Conservation (phyloP, 2,113 vertebrate species). For the Neolamprologus sp. region DNA sequence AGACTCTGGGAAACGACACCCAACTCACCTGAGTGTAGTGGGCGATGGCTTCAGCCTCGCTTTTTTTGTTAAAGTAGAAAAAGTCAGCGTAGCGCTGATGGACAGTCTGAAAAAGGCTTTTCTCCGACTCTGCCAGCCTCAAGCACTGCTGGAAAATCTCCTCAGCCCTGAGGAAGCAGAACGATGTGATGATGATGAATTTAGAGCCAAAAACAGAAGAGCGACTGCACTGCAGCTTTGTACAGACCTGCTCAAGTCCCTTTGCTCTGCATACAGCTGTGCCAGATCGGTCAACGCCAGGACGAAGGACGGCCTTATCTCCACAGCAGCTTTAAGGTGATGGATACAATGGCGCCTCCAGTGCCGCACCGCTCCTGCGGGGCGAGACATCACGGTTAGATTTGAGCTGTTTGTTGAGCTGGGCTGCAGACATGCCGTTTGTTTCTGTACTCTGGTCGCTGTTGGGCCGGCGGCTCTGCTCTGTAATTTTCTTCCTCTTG, state of each 20-base stretch:
- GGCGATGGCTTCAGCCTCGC: background rate
- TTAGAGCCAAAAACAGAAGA: background rate
- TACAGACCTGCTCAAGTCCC: background rate
- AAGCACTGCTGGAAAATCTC: background rate
- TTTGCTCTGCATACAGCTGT: background rate
- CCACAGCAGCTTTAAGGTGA: background rate
- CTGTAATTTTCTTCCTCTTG: background rate
- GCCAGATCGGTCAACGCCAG: background rate
- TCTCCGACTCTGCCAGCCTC: background rate
- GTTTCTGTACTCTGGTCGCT: background rate
- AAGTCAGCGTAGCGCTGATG: background rate
- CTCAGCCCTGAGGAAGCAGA: background rate
- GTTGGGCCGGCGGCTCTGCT: background rate
- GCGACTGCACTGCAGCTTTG: background rate
- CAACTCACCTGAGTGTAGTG: background rate
- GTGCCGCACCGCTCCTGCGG: background rate
- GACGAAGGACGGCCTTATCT: background rate
- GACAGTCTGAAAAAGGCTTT: background rate
- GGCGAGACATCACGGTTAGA: accelerated
- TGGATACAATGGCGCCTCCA: background rate
- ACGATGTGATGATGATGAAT: background rate
- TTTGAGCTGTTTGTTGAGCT: background rate
- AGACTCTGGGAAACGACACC: background rate
- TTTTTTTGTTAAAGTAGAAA: background rate
- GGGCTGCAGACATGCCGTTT: accelerated